Evolutionary conservation across 2,888 invertebrate species (phyloP), one percentile per base, ranked within the genome.

Genomic region (Caenorhabditis angaria): DNA sequence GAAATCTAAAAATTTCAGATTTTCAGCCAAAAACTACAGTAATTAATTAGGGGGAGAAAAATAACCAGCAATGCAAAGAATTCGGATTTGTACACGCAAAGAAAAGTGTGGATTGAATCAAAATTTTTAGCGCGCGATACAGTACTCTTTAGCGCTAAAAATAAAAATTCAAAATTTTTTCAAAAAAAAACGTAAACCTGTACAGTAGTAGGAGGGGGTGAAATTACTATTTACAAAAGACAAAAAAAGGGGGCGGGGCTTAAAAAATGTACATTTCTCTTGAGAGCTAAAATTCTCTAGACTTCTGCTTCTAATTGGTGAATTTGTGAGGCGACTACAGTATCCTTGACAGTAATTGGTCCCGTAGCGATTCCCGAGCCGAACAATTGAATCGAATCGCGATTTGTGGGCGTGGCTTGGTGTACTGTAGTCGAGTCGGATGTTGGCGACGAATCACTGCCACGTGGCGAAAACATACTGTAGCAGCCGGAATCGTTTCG

Each of bases 401-500:
- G 48, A n/a, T 8, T 53, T 47, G 10, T 41, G 28, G 29, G 47
- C 24, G 47, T 12, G 20, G 10, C 35, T 48, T 14, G 41, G 47
- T 51, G 51, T 57, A 24, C 47, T 53, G 18, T 58, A 51, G n/a
- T 62, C 60, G 27, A n/a, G n/a, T n/a, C n/a, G n/a, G n/a, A n/a
- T n/a, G n/a, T n/a, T n/a, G n/a, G n/a, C n/a, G n/a, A n/a, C n/a
- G n/a, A n/a, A n/a, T n/a, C n/a, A n/a, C n/a, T 32, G 32, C 6
- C 32, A 10, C 29, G 35, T 51, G 70, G 65, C 6, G 70, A 70
- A 51, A 66, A 70, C 1, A 70, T 32, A 14, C 59, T 63, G 28
- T 29, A 70, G 0, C 61, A 61, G 58, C 70, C 70, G 10, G 60
- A 63, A 29, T 70, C 70, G 58, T 70, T 56, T 32, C 47, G 25